Base-by-base conservation (phyloP, 35 echinoderm and acorn worm species). In the Heliocidaris erythrogramma region DNA sequence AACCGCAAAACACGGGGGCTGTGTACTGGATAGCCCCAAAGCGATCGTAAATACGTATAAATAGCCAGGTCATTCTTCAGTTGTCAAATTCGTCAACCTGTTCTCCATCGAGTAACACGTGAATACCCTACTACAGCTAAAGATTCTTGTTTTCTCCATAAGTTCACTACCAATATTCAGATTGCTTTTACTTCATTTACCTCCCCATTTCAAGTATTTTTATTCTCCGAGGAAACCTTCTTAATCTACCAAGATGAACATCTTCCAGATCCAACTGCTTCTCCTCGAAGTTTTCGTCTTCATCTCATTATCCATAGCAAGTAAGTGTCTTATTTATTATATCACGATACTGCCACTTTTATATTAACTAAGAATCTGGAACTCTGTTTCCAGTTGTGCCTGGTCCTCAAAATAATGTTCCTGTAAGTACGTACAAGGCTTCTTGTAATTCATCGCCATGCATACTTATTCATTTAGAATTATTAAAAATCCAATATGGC, bases 231-330 rank as follows among this genome's bases (percentile, higher is more conserved):
- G 14, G 65, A 78, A 3, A 78, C 65, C 27, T 42, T 42, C 35
- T 42, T 42, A 78, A 78, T n/a, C 27, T 78, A 31, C 31, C 87
- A 89, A 89, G 87, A 89, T 89, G 87, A 89, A 89, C 24, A 48
- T 89, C 87, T 47, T 32, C 87, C 87, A 89, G 31, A 47, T 89
- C 87, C 87, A 89, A 13, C 87, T 89, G 47, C 87, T 89, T 18
- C 31, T 48, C 14, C 13, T 47, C 5, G 47, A 47, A 32, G 12
- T 89, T 13, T 47, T 48, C 30, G 87, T 89, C 13, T 89, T 89
- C 87, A 89, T 89, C 31, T 32, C 87, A 7, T 42, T 89, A 27
- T 47, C 87, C 13, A 89, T 48, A 47, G 87, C 87, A 89, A 48
- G 87, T 89, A 89, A 89, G 87, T 42, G 35, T 16, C 87, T 47